phyloP scores from a whole-genome alignment of 1,140 invertebrate genomes.

The Drosophila punjabiensis region DNA sequence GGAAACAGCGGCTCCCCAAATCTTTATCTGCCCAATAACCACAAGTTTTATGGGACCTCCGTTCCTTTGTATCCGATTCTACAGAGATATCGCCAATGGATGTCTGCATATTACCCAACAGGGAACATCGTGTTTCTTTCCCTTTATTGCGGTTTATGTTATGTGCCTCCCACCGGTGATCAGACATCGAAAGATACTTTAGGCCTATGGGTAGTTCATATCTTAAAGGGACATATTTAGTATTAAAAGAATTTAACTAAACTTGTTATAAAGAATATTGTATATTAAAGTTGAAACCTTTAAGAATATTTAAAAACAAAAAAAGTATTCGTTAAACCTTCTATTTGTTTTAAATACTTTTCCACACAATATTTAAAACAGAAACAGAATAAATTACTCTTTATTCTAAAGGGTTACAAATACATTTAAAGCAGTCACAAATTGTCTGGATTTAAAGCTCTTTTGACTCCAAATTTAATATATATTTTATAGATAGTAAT shows the following conservation, averaged over 20 bases:
- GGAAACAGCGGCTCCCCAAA: constrained; percentile 3
- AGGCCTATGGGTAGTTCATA: background rate
- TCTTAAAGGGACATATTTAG: too few relatives aligned
- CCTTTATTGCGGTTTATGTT: background rate
- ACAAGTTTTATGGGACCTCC: constrained; percentile 31
- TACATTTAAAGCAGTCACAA: background rate
- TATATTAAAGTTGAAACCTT: background rate
- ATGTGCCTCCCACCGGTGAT: background rate
- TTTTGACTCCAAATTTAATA: background rate
- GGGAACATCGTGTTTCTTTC: constrained; percentile 18
- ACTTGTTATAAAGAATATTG: background rate
- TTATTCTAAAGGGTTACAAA: background rate
- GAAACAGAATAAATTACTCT: too few relatives aligned
- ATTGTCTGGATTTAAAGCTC: background rate
- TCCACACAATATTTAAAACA: too few relatives aligned
- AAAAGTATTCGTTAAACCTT: too few relatives aligned
- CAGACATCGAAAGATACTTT: background rate
- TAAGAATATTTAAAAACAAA: too few relatives aligned
- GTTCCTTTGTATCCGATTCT: constrained; percentile 19
- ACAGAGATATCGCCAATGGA: background rate
- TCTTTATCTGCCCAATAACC: constrained; percentile 38
- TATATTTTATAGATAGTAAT: background rate
- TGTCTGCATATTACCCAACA: background rate
- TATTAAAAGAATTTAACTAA: background rate
- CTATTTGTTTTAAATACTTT: too few relatives aligned